Evolutionary conservation across 2,113 vertebrate species (phyloP).

Genomic region (Ochotona curzoniae): DNA sequence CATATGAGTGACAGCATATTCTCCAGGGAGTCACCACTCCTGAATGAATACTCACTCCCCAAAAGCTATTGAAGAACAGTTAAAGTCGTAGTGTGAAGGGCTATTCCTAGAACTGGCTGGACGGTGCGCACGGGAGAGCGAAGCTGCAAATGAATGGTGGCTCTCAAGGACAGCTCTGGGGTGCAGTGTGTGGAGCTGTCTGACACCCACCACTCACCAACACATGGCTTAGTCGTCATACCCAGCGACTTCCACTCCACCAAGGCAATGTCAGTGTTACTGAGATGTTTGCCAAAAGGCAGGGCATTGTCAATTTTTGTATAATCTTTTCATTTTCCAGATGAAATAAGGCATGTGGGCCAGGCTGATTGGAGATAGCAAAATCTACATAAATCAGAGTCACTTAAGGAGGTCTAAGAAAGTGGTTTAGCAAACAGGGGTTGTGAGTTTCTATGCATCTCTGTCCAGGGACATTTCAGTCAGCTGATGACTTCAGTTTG

Average conservation of each 20-base stretch:
- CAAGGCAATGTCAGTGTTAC: background rate
- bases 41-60: background rate
- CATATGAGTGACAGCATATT: background rate
- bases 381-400: background rate
- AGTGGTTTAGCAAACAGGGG: background rate
- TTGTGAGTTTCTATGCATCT: background rate
- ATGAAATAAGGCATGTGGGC: background rate
- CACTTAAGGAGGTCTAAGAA: background rate
- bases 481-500: background rate
- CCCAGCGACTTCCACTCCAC: too few species aligned
- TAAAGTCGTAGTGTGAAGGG: background rate
- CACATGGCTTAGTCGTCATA: slow-evolving; percentile 34
- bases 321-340: slow-evolving; percentile 31
- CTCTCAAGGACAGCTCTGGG: background rate
- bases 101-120: background rate
- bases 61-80: slow-evolving; percentile 36
- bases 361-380: background rate
- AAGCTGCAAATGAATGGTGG: too few species aligned
- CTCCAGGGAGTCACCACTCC: background rate
- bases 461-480: slow-evolving; percentile 5
- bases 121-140: background rate
- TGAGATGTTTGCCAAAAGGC: slow-evolving; percentile 9
- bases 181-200: background rate
- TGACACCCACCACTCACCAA: background rate
- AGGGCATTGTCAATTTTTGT: background rate